Percentiles rank a stretch among this genome's conserved stretches.
phyloP scores from a whole-genome alignment of 92 coral and sea anemone species.

The Porites evermanni region DNA sequence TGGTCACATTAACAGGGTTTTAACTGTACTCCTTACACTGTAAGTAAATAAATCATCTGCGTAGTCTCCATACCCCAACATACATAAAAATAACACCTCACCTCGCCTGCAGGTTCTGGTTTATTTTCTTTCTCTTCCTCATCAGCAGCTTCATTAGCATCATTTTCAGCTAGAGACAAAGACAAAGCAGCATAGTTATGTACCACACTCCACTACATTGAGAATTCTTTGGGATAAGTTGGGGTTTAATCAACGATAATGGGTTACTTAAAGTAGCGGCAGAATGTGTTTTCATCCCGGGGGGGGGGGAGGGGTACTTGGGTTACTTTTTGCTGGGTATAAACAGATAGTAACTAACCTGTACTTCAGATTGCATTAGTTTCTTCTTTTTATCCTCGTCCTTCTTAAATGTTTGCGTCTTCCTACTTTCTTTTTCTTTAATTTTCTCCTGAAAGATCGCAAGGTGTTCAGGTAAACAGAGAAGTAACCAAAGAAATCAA shows the following conservation, averaged over 20 bases:
- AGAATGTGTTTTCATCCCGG: no score
- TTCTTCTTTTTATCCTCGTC: constrained; percentile 98
- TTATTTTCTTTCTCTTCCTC: constrained; percentile 92
- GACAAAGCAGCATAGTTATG: not conserved
- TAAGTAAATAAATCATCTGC: no score
- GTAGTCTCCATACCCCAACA: no score
- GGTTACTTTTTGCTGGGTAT: no score
- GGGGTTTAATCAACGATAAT: no score
- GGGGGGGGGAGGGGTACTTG: no score
- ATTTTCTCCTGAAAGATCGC: constrained; percentile 77
- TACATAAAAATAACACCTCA: not conserved
- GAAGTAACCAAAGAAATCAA: not conserved
- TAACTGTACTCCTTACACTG: no score
- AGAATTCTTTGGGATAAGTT: no score
- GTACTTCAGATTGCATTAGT: constrained; percentile 86
- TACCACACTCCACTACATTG: not conserved
- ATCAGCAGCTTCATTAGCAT: constrained; percentile 83
- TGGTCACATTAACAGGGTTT: no score
- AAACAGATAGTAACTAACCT: constrained; percentile 52
- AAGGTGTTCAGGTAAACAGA: not conserved
- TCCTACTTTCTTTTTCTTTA: constrained; percentile 92
- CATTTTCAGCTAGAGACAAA: constrained; percentile 61
- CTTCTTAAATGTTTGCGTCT: constrained; percentile 84
- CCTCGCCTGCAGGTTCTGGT: constrained; percentile 71
- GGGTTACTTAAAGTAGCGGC: no score